phyloP scores from a whole-genome alignment of 2,113 vertebrate species.

The Amphiprion ocellaris region DNA sequence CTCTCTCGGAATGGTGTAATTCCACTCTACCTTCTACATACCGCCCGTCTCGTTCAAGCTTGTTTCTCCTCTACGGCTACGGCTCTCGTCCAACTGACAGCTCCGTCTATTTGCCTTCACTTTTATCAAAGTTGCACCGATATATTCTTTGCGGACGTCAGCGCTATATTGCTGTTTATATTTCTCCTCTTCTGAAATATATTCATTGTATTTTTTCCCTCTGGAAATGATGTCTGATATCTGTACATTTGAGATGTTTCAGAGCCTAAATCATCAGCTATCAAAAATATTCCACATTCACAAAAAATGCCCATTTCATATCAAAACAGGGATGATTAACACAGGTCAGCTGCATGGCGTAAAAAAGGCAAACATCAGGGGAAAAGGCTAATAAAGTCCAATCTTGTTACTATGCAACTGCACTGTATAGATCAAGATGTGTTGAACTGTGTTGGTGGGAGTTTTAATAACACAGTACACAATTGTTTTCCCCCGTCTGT shows the following conservation, averaged over 20 bases:
- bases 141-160: background rate
- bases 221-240: background rate
- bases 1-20: constrained; percentile 69
- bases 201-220: background rate
- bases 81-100: constrained; percentile 59
- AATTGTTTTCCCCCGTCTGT: constrained; percentile 75
- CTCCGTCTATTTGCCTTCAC: constrained; percentile 26
- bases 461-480: constrained; percentile 74
- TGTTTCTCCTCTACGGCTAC: constrained; percentile 65
- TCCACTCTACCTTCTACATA: constrained; percentile 74
- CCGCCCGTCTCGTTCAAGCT: constrained; percentile 69
- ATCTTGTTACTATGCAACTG: constrained; percentile 74
- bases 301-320: constrained; percentile 19
- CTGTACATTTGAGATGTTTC: background rate
- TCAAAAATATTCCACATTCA: constrained; percentile 19
- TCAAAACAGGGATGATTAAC: constrained; percentile 25
- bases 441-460: constrained; percentile 66
- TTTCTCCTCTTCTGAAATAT: background rate
- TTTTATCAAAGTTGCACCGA: constrained; percentile 11
- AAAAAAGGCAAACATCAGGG: constrained; percentile 41
- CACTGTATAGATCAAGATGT: constrained; percentile 63
- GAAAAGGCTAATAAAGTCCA: constrained; percentile 62
- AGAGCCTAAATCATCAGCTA: background rate
- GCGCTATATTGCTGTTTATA: fast-evolving
- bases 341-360: constrained; percentile 28